Evolutionary conservation across 2,797 vertebrate species (phyloP).

Genomic region (Geotrypetes seraphini): DNA sequence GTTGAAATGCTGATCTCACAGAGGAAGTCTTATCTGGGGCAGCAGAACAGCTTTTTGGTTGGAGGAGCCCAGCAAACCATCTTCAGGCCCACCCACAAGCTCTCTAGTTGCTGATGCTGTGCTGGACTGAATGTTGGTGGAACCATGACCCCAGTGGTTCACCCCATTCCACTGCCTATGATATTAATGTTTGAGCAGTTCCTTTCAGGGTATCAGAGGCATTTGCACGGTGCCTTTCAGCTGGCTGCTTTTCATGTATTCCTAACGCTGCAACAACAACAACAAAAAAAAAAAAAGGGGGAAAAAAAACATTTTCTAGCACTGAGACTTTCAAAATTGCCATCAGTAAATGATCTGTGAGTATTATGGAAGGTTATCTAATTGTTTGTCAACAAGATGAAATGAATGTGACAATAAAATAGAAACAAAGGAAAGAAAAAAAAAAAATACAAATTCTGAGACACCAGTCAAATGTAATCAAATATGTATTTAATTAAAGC

Average conservation of each 20-base stretch:
- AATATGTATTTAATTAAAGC: conserved; percentile 80
- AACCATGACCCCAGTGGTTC: too few relatives aligned
- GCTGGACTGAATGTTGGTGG: too few relatives aligned
- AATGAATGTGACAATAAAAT: conserved; percentile 60
- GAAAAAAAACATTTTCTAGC: too few relatives aligned
- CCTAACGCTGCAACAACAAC: conserved; percentile 23
- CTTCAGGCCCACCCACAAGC: too few relatives aligned
- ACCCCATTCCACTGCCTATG: too few relatives aligned
- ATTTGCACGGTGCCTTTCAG: background rate
- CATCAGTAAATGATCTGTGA: conserved; percentile 28
- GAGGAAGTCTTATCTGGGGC: too few relatives aligned
- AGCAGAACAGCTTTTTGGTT: too few relatives aligned
- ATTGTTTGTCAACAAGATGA: conserved; percentile 68
- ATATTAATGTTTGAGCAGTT: conserved; percentile 1
- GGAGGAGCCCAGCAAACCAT: too few relatives aligned
- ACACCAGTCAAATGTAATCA: conserved; percentile 67
- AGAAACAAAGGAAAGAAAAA: too few relatives aligned
- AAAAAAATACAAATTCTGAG: conserved; percentile 32
- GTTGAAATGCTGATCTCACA: too few relatives aligned
- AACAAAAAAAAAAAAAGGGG: conserved; percentile 27
- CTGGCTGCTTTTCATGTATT: conserved; percentile 21
- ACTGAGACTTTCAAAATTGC: conserved; percentile 3
- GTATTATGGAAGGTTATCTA: conserved; percentile 58
- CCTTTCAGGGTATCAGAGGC: conserved; percentile 1
- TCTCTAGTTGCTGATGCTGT: too few relatives aligned